These are phyloP conservation scores for Caiman crocodilus DNA, from an alignment of 2,797 vertebrate species.

Conservation along the genomic window DNA sequence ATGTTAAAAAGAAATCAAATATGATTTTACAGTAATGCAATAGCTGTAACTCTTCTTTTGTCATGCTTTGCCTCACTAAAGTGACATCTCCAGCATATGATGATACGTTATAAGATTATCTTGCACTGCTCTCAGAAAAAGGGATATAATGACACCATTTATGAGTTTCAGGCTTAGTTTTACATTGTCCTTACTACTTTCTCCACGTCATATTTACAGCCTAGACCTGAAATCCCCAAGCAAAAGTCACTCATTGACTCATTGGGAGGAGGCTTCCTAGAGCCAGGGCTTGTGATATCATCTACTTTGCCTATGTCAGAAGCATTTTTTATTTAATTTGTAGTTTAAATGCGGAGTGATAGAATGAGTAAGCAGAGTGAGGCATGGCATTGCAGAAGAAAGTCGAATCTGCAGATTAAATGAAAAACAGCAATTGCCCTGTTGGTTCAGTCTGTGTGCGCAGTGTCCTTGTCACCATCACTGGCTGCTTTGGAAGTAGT, in stretches of 20 bases:
- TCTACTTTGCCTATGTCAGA: fast-evolving
- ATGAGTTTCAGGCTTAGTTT: background rate
- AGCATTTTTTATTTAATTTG: background rate
- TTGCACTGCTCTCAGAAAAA: background rate
- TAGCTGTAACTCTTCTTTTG: background rate
- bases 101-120: conserved; percentile 15
- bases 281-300: fast-evolving
- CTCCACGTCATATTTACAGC: no score
- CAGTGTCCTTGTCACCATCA: fast-evolving
- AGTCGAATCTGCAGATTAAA: background rate
- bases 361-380: background rate
- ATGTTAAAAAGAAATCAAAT: background rate
- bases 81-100: background rate
- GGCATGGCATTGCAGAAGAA: background rate
- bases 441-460: background rate
- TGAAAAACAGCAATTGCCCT: background rate
- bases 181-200: background rate
- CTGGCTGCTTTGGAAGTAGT: background rate
- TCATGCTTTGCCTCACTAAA: background rate
- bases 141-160: background rate
- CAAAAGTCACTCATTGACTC: fast-evolving
- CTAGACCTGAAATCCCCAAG: background rate
- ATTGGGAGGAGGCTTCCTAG: background rate
- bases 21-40: background rate
- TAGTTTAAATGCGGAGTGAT: background rate